Conservation (phyloP, 1,140 invertebrate genomes). For the Drosophila melanica region DNA sequence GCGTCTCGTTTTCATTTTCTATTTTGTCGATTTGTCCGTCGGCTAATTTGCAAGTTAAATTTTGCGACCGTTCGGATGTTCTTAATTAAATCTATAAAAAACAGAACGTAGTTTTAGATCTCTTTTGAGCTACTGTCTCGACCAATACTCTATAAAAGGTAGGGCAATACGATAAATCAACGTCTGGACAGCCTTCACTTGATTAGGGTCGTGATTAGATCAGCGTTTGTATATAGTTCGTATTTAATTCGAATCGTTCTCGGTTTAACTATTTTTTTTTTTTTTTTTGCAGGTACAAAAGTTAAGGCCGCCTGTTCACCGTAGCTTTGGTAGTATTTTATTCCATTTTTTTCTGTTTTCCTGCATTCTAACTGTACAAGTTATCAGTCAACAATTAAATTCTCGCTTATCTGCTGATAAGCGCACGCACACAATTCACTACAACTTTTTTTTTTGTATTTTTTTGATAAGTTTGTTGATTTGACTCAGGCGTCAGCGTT, state of each 20-base stretch:
- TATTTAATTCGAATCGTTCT: too few species aligned
- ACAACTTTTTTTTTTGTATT: conserved; percentile 25
- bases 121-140: conserved; percentile 49
- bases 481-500: conserved; percentile 20
- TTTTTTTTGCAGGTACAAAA: conserved; percentile 33
- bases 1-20: conserved; percentile 44
- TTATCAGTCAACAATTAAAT: conserved; percentile 67
- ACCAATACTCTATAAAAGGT: background rate
- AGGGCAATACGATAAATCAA: conserved; percentile 36
- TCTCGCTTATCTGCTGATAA: conserved; percentile 71
- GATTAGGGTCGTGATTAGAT: conserved; percentile 43
- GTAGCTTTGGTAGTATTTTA: background rate
- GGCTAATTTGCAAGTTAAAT: conserved; percentile 77
- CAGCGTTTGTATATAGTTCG: conserved; percentile 6
- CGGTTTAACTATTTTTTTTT: background rate
- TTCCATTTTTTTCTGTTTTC: background rate
- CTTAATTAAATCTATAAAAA: conserved; percentile 58
- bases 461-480: conserved; percentile 49
- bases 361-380: conserved; percentile 38
- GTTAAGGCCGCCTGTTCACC: conserved; percentile 30
- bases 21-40: conserved; percentile 45
- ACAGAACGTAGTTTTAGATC: conserved; percentile 7
- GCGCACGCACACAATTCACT: conserved; percentile 39
- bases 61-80: conserved; percentile 29
- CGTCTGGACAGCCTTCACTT: conserved; percentile 12